A percentile compares a stretch with the other conserved stretches of the same genome.
Conservation (phyloP, 2,888 invertebrate genomes). For the Sisyra terminalis region DNA sequence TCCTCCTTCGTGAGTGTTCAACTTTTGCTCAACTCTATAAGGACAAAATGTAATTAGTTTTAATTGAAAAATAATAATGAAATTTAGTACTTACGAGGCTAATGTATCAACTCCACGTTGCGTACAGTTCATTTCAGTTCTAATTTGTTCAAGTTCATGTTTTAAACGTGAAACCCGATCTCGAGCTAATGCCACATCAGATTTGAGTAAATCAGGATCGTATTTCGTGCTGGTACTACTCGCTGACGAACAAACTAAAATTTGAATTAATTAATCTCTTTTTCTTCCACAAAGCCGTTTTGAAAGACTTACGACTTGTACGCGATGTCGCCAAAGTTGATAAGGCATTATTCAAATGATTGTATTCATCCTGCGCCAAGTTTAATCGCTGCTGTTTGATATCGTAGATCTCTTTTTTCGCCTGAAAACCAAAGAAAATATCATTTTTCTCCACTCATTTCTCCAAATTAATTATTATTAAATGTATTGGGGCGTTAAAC, state of each 20-base stretch:
- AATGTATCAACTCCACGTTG: conserved; percentile 86
- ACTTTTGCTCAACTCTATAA: conserved; percentile 74
- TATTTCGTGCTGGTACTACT: conserved; percentile 82
- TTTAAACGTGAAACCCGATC: conserved; percentile 77
- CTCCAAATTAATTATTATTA: neutral
- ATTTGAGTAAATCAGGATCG: conserved; percentile 84
- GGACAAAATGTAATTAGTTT: conserved; percentile 8
- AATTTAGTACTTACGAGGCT: conserved; percentile 51
- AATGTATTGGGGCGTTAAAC: too few species aligned
- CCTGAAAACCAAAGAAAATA: conserved; percentile 37
- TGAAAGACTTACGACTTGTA: conserved; percentile 66
- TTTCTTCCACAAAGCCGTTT: neutral
- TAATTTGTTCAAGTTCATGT: conserved; percentile 79
- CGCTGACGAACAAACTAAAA: conserved; percentile 69
- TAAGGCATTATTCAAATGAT: conserved; percentile 74
- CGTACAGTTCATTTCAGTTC: conserved; percentile 81
- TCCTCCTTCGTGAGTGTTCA: conserved; percentile 65
- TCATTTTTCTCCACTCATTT: neutral
- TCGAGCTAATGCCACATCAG: conserved; percentile 79
- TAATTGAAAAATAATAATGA: conserved; percentile 6
- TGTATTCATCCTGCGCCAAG: conserved; percentile 91
- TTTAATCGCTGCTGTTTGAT: conserved; percentile 88
- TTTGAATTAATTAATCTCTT: neutral
- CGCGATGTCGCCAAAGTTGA: conserved; percentile 74
- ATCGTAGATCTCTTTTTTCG: conserved; percentile 92